These are phyloP conservation scores for Trochalopteron elliotii DNA, from an alignment of 2,113 vertebrate species.

Conservation along the genomic window DNA sequence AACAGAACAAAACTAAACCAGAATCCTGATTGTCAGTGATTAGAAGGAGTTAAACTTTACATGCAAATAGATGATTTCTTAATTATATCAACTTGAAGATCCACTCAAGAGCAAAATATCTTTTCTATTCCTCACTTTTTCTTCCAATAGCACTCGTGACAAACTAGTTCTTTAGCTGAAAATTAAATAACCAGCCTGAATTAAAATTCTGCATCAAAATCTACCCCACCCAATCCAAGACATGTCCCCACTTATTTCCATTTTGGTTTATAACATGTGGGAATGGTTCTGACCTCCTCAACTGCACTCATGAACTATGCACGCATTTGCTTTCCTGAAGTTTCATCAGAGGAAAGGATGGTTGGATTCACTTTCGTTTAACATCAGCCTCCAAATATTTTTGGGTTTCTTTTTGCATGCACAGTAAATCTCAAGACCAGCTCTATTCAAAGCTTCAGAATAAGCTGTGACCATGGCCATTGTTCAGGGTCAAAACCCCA, in stretches of 20 bases:
- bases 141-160: rapidly evolving
- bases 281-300: not conserved
- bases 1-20: not conserved
- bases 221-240: not conserved
- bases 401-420: not conserved
- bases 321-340: not conserved
- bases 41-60: not conserved
- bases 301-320: not conserved
- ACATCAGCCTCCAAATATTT: not conserved
- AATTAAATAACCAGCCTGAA: not conserved
- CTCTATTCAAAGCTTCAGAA: not conserved
- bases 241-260: not conserved
- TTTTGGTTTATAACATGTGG: not conserved
- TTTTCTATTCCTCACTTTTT: not conserved
- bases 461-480: not conserved
- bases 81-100: not conserved
- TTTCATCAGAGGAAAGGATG: not conserved
- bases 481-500: rapidly evolving
- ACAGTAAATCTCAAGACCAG: not conserved
- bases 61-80: not conserved
- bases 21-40: not conserved
- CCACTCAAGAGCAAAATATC: not conserved
- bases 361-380: not conserved
- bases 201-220: not conserved
- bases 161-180: not conserved